Conservation (phyloP, 2,797 vertebrate genomes). For the Eulemur mongoz region DNA sequence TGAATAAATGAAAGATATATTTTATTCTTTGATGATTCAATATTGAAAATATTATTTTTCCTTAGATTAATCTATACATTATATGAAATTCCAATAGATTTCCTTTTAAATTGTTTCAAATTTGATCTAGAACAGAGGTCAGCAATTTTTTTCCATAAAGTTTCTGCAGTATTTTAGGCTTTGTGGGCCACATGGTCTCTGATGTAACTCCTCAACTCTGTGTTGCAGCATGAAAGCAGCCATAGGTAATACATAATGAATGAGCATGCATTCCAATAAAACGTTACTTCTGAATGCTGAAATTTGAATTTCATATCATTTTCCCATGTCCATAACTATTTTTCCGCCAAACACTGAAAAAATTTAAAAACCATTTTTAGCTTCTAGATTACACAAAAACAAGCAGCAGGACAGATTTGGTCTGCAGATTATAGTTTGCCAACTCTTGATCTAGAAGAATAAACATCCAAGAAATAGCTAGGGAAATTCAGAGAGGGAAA, state of each 20-base stretch:
- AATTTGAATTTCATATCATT: background rate
- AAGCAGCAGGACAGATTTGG: background rate
- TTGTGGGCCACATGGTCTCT: background rate
- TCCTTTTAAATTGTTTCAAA: background rate
- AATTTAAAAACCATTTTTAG: background rate
- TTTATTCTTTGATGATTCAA: background rate
- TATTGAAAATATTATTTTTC: constrained; percentile 22
- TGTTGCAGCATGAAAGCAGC: background rate
- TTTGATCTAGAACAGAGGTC: background rate
- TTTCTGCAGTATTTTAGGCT: background rate
- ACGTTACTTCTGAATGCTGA: background rate
- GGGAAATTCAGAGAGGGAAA: background rate
- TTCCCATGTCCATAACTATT: background rate
- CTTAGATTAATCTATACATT: background rate
- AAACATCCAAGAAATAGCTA: background rate
- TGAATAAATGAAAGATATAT: background rate
- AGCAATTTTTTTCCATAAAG: background rate
- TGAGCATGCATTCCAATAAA: background rate
- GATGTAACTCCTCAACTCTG: background rate
- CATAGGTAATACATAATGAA: background rate
- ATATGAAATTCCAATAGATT: background rate
- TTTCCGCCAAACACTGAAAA: background rate
- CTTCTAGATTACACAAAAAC: background rate
- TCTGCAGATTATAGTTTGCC: background rate
- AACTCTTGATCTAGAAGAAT: background rate